Percentiles rank a stretch among this genome's conserved stretches.
Evolutionary conservation across 2,113 vertebrate species (phyloP).

Genomic region (Sphaerodactylus townsendi): DNA sequence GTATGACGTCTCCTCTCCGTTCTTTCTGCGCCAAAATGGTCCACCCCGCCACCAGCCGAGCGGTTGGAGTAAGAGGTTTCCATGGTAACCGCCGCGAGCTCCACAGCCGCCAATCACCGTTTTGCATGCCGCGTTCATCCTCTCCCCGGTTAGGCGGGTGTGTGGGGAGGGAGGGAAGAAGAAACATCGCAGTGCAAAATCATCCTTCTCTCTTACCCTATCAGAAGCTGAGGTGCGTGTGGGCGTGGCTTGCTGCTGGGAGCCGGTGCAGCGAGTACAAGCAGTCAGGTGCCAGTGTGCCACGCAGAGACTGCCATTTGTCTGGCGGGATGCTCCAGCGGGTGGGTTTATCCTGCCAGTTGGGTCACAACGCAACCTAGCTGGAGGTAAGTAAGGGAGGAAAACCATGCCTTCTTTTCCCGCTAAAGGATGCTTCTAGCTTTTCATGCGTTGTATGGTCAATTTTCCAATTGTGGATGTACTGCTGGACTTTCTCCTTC

Average conservation of each 20-base stretch:
- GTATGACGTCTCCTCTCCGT: neutral
- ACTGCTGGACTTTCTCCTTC: no score
- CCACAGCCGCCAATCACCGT: rapidly evolving
- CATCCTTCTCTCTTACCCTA: neutral
- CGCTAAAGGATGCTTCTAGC: no score
- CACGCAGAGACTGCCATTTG: no score
- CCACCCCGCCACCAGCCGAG: no score
- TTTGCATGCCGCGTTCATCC: neutral
- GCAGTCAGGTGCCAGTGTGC: neutral
- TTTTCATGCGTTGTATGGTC: no score
- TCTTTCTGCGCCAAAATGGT: neutral
- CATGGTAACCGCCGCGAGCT: neutral
- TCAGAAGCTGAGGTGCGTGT: neutral
- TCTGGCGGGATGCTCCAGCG: neutral
- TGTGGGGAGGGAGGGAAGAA: neutral
- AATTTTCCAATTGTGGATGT: no score
- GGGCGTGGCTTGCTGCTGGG: neutral
- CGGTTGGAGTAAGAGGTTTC: neutral
- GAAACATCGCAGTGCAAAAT: neutral
- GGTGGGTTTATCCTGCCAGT: neutral
- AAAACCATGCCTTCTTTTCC: no score
- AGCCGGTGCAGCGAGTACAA: neutral
- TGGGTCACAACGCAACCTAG: no score
- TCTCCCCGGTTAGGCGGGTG: neutral
- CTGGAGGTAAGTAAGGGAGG: no score